phyloP scores from a whole-genome alignment of 2,113 vertebrate genomes.

The Anhinga anhinga region DNA sequence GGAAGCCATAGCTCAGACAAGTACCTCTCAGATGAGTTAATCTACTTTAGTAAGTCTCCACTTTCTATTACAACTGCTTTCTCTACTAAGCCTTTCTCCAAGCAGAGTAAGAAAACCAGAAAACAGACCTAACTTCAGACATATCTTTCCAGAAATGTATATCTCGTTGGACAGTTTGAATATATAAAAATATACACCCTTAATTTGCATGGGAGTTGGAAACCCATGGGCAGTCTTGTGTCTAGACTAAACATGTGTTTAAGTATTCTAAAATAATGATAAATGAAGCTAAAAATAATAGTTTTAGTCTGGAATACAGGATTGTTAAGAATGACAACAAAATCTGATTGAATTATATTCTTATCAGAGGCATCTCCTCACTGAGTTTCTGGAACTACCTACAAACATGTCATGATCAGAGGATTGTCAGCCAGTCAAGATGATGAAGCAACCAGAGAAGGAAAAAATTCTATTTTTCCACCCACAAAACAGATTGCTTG shows the following conservation, averaged over 20 bases:
- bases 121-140: not conserved
- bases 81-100: not conserved
- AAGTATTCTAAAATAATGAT: not conserved
- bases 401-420: accelerated
- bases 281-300: not conserved
- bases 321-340: not conserved
- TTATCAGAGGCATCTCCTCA: not conserved
- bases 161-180: not conserved
- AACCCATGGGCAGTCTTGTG: accelerated
- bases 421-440: not conserved
- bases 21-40: not conserved
- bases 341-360: not conserved
- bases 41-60: not conserved
- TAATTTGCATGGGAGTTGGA: not conserved
- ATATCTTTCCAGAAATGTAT: not conserved
- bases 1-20: not conserved
- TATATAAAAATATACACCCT: not conserved
- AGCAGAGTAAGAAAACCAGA: not conserved
- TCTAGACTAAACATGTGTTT: not conserved
- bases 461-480: not conserved
- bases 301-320: not conserved
- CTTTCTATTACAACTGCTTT: not conserved
- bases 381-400: not conserved
- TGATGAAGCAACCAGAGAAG: not conserved
- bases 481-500: not conserved